phyloP scores from a whole-genome alignment of 2,888 invertebrate species.

The Furcula furcula region DNA sequence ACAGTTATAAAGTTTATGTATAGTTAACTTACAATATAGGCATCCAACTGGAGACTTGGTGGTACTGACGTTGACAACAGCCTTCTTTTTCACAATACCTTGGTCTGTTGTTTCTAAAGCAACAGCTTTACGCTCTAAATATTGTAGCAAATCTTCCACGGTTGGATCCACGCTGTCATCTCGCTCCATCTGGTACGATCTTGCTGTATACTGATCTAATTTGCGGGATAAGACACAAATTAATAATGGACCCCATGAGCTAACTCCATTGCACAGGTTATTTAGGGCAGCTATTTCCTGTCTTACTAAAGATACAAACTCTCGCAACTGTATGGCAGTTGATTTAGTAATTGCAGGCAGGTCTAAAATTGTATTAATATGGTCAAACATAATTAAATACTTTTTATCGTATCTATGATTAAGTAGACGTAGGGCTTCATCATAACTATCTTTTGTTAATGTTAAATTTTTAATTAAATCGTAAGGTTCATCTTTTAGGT shows the following conservation, averaged over 20 bases:
- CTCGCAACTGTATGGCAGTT: constrained; percentile 2
- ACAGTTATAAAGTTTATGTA: constrained; percentile 9
- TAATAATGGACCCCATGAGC: constrained; percentile 13
- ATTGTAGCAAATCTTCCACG: not conserved
- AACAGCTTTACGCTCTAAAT: not conserved
- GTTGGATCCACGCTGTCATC: constrained; percentile 1
- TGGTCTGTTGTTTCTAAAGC: not conserved
- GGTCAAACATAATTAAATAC: constrained; percentile 7
- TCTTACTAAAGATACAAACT: constrained; percentile 9
- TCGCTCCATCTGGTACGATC: constrained; percentile 10
- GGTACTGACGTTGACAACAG: not conserved
- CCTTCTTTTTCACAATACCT: not conserved
- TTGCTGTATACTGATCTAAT: constrained; percentile 10
- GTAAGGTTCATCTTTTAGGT: constrained; percentile 7
- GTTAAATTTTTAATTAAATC: constrained; percentile 18
- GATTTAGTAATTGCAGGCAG: not conserved
- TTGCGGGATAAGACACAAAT: constrained; percentile 15
- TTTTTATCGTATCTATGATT: constrained; percentile 11
- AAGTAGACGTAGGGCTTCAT: constrained; percentile 5
- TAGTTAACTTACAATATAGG: constrained; percentile 7
- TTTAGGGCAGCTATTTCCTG: constrained; percentile 13
- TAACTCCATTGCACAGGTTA: constrained; percentile 4
- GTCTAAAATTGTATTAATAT: constrained; percentile 7
- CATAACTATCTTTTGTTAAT: constrained; percentile 8
- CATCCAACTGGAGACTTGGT: not conserved